Evolutionary conservation across 2,113 vertebrate species (phyloP).

Genomic region (Miniopterus natalensis): DNA sequence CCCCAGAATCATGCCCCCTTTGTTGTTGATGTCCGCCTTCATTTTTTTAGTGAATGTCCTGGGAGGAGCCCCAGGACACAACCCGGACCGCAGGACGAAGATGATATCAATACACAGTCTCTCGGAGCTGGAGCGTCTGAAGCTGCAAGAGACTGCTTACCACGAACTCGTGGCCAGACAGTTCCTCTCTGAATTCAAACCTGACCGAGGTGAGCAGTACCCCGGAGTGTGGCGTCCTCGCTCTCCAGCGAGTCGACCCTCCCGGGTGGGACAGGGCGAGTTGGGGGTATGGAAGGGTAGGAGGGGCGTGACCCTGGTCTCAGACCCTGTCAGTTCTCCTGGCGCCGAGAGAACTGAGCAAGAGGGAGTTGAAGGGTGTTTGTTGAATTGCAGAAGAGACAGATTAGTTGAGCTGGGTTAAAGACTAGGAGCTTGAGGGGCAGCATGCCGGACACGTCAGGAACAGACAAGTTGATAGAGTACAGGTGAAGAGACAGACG

Average conservation of each 20-base stretch:
- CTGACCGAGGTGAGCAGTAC: conserved; percentile 75
- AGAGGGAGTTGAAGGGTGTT: conserved; percentile 43
- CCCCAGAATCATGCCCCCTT: conserved; percentile 78
- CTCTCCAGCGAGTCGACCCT: conserved; percentile 63
- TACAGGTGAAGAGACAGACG: conserved; percentile 38
- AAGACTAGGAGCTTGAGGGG: not conserved
- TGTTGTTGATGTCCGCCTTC: conserved; percentile 75
- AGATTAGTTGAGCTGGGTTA: conserved; percentile 60
- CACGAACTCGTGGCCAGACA: conserved; percentile 80
- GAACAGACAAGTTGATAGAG: conserved; percentile 20
- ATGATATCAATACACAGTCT: conserved; percentile 82
- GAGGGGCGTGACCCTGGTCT: not conserved
- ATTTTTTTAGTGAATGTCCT: conserved; percentile 81
- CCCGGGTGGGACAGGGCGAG: not conserved
- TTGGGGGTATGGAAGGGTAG: not conserved
- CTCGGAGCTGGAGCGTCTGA: conserved; percentile 81
- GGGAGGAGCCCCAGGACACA: conserved; percentile 80
- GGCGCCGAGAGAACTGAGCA: not conserved
- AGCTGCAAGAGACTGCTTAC: conserved; percentile 83
- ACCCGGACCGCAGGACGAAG: conserved; percentile 59
- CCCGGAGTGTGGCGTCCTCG: conserved; percentile 66
- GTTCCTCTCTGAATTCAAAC: conserved; percentile 78
- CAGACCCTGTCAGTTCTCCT: not conserved
- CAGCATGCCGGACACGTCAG: not conserved
- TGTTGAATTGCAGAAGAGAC: conserved; percentile 45